phyloP scores from a whole-genome alignment of 2,113 vertebrate genomes.

The Panurus biarmicus region DNA sequence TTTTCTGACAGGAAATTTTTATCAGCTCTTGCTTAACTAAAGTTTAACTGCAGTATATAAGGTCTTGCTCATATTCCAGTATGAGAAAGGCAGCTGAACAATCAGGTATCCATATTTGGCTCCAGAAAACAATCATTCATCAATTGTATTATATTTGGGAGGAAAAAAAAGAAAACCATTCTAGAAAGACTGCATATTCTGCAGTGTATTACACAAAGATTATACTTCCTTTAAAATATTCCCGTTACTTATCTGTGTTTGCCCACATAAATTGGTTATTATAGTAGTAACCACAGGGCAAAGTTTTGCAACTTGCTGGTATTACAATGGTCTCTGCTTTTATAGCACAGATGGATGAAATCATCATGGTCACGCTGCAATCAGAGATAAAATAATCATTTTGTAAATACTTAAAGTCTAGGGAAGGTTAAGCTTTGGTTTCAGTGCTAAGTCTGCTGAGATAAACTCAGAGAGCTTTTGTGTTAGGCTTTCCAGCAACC shows the following conservation, averaged over 20 bases:
- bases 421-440: neutral
- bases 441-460: neutral
- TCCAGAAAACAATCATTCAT: neutral
- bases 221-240: neutral
- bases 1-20: neutral
- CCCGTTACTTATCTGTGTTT: neutral
- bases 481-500: neutral
- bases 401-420: neutral
- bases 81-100: neutral
- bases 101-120: neutral
- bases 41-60: neutral
- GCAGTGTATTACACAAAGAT: neutral
- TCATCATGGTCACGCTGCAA: neutral
- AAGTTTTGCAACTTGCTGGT: neutral
- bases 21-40: neutral
- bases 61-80: neutral
- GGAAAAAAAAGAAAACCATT: neutral
- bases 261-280: neutral
- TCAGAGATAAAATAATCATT: neutral
- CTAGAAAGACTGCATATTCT: neutral
- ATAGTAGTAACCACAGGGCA: neutral
- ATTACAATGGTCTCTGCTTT: neutral
- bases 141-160: neutral
- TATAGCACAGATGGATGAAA: neutral
- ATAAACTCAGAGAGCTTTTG: neutral